Evolutionary conservation across 1,140 invertebrate species (phyloP).

Genomic region (Panagrolaimus sp.): DNA sequence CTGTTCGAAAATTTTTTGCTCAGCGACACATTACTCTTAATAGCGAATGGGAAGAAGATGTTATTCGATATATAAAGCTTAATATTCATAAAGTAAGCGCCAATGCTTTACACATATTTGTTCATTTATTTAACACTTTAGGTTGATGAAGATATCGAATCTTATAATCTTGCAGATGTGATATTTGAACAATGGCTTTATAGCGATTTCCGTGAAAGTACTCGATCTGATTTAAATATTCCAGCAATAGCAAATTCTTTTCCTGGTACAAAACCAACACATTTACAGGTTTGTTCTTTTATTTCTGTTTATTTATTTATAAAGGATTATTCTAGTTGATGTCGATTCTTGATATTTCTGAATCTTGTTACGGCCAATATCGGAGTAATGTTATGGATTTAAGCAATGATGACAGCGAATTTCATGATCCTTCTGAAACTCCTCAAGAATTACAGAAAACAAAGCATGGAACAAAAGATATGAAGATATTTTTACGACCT

Average conservation of each 20-base stretch:
- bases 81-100: neutral
- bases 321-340: neutral
- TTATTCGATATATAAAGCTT: neutral
- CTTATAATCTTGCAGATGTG: neutral
- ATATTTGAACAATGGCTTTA: neutral
- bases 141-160: neutral
- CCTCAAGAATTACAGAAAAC: neutral
- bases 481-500: neutral
- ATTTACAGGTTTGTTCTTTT: neutral
- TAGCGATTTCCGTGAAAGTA: neutral
- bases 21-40: neutral
- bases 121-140: neutral
- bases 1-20: constrained; percentile 1
- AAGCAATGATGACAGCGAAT: neutral
- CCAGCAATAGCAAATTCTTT: neutral
- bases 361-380: neutral
- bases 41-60: neutral
- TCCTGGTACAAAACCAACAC: neutral
- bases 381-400: neutral
- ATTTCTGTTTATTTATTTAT: neutral
- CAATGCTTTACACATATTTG: neutral
- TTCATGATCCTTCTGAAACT: neutral
- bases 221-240: neutral
- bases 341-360: neutral
- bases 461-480: neutral